These are phyloP conservation scores for Anthoptus insignis DNA, from an alignment of 2,888 invertebrate species.

Conservation along the genomic window DNA sequence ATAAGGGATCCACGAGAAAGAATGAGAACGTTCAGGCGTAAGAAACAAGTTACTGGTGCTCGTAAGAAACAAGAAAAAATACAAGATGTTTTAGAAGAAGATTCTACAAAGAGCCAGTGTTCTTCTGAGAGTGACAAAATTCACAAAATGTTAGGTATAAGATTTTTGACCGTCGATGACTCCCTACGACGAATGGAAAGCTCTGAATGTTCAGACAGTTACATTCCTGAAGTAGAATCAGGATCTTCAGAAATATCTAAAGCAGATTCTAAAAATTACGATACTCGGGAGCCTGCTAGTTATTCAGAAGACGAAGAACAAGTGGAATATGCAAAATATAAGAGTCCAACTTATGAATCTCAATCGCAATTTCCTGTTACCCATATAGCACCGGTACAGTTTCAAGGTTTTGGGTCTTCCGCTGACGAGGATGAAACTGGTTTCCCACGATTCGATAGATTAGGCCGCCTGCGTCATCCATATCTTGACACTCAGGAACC, in stretches of 20 bases:
- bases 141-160: conserved; percentile 57
- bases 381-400: conserved; percentile 79
- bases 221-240: conserved; percentile 89
- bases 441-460: conserved; percentile 88
- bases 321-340: conserved; percentile 78
- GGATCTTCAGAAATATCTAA: conserved; percentile 88
- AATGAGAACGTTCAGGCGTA: conserved; percentile 90
- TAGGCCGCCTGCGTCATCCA: conserved; percentile 85
- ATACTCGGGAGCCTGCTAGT: conserved; percentile 71
- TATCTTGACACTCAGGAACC: conserved; percentile 83
- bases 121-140: conserved; percentile 83
- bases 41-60: conserved; percentile 88
- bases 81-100: conserved; percentile 84
- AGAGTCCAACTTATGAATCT: conserved; percentile 72
- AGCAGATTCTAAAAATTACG: conserved; percentile 78
- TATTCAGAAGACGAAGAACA: conserved; percentile 87
- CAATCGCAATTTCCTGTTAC: conserved; percentile 79
- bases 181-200: conserved; percentile 86
- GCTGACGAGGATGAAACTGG: conserved; percentile 90
- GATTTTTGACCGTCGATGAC: conserved; percentile 76
- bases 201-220: conserved; percentile 90
- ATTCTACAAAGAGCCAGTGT: conserved; percentile 82
- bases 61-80: conserved; percentile 86
- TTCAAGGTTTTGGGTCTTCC: conserved; percentile 88
- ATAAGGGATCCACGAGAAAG: conserved; percentile 90